Evolutionary conservation across 2,888 invertebrate species (phyloP).

Genomic region (Drosophila mimica): DNA sequence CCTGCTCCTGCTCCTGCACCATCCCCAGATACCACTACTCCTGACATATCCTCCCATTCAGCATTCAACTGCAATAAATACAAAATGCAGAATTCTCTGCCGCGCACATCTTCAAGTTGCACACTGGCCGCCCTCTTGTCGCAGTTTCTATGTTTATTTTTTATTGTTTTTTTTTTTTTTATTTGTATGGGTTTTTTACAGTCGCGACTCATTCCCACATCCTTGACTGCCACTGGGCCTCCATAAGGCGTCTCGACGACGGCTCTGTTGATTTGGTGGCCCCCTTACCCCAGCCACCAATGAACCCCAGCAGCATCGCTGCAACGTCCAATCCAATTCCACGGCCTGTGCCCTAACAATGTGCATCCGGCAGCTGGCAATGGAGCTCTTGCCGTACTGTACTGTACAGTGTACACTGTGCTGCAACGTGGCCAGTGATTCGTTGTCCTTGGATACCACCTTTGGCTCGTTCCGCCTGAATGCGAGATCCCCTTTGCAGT

Average conservation of each 20-base stretch:
- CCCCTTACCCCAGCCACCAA: background rate
- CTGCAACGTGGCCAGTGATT: constrained; percentile 69
- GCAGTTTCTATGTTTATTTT: constrained; percentile 43
- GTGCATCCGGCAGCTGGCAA: constrained; percentile 66
- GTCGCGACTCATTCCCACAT: constrained; percentile 35
- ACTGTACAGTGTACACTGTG: constrained; percentile 39
- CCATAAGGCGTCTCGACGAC: constrained; percentile 73
- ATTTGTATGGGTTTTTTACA: constrained; percentile 20
- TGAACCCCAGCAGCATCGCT: constrained; percentile 30
- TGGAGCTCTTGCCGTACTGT: constrained; percentile 21
- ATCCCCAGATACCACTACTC: background rate
- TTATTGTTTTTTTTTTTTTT: constrained; percentile 29
- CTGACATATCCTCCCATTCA: constrained; percentile 13
- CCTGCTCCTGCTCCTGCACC: constrained; percentile 1
- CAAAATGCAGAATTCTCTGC: constrained; percentile 71
- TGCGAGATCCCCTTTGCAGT: constrained; percentile 50
- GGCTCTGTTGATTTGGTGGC: constrained; percentile 74
- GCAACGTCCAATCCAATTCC: constrained; percentile 76
- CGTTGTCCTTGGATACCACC: constrained; percentile 46
- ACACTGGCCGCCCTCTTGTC: constrained; percentile 32
- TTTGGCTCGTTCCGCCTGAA: constrained; percentile 2
- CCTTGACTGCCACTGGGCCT: constrained; percentile 24
- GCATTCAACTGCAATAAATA: constrained; percentile 70
- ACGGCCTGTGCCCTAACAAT: constrained; percentile 71
- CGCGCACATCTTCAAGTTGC: constrained; percentile 72